A percentile compares a stretch with the other conserved stretches of the same genome.
Conservation (phyloP, 2,797 vertebrate species). For the Lutjanus argentimaculatus region DNA sequence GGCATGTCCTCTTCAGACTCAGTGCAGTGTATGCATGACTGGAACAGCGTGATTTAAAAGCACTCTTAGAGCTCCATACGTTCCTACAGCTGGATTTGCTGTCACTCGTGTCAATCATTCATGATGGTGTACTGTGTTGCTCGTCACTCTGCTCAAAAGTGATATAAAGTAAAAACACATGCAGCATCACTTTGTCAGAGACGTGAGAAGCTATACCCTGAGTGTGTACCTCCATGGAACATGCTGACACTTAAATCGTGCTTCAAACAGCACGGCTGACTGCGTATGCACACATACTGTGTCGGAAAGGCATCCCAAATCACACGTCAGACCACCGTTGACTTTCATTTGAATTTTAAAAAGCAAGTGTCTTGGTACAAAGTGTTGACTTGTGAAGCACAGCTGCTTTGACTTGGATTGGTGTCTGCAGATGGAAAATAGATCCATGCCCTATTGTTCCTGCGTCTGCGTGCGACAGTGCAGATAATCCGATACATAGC, state of each 20-base stretch:
- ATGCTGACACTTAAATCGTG: background rate
- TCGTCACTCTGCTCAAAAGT: slow-evolving; percentile 12
- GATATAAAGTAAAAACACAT: slow-evolving; percentile 21
- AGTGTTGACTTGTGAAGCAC: background rate
- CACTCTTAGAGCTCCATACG: background rate
- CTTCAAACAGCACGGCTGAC: background rate
- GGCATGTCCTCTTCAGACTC: background rate
- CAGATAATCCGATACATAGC: background rate
- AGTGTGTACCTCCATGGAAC: background rate
- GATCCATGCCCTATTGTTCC: background rate
- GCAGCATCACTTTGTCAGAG: slow-evolving; percentile 1
- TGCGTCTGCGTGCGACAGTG: background rate
- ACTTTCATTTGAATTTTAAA: slow-evolving; percentile 1
- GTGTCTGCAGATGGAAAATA: background rate
- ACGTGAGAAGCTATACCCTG: background rate
- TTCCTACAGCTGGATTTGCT: slow-evolving; percentile 10
- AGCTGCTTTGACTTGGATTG: background rate
- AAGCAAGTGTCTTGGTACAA: background rate
- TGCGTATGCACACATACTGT: background rate
- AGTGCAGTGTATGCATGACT: background rate
- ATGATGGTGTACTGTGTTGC: background rate
- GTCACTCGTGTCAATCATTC: slow-evolving; percentile 6
- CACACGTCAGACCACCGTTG: background rate
- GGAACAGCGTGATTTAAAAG: background rate
- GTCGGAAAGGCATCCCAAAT: background rate